Evolutionary conservation across 2,797 vertebrate genomes (phyloP).

Genomic region (Myripristis jacobus): DNA sequence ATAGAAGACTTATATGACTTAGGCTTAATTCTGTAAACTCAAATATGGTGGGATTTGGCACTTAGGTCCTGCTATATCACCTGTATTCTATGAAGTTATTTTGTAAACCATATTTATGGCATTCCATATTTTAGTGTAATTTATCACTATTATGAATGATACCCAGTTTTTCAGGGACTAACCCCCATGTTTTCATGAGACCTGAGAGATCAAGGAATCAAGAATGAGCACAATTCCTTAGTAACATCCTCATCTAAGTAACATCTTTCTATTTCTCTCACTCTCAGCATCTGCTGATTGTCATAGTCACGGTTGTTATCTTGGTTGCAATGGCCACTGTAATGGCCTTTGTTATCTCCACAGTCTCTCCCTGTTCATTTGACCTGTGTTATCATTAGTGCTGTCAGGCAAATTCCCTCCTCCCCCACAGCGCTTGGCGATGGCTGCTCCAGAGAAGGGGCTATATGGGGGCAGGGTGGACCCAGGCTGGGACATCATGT

Average conservation of each 20-base stretch:
- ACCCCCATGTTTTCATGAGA: conserved; percentile 45
- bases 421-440: conserved; percentile 57
- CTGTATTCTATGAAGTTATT: conserved; percentile 22
- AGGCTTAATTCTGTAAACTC: conserved; percentile 41
- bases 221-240: conserved; percentile 35
- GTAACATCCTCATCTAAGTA: conserved; percentile 33
- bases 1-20: conserved; percentile 18
- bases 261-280: conserved; percentile 57
- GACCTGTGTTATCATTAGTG: conserved; percentile 80
- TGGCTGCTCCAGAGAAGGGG: conserved; percentile 55
- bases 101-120: conserved; percentile 50
- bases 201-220: conserved; percentile 71
- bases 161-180: conserved; percentile 41
- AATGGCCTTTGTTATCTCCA: conserved; percentile 71
- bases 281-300: conserved; percentile 74
- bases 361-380: conserved; percentile 75
- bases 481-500: conserved; percentile 78
- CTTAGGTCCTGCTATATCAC: conserved; percentile 12
- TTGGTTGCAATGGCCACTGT: conserved; percentile 52
- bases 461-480: conserved; percentile 43
- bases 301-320: conserved; percentile 74
- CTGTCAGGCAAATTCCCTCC: conserved; percentile 72
- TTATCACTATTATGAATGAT: conserved; percentile 20
- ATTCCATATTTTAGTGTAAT: conserved; percentile 49
- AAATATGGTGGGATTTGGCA: conserved; percentile 29